A percentile compares a stretch with the other conserved stretches of the same genome.
phyloP scores from a whole-genome alignment of 2,113 vertebrate species.

The Chaenocephalus aceratus region DNA sequence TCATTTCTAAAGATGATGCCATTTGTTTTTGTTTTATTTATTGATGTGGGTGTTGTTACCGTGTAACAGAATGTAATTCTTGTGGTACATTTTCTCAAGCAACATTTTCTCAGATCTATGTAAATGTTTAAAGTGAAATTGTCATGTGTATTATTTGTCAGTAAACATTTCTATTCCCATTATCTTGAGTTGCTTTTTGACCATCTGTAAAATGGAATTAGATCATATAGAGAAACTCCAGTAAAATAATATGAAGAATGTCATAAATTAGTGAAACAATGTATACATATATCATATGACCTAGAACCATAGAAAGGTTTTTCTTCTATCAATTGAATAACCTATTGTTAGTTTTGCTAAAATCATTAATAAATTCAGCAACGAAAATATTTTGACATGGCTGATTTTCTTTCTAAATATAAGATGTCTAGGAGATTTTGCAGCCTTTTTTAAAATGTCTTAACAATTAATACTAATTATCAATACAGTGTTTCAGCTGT shows the following conservation, averaged over 20 bases:
- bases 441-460: no score
- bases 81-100: background rate
- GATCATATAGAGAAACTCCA: no score
- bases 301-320: no score
- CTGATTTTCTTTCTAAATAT: no score
- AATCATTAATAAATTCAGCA: no score
- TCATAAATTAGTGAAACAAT: background rate
- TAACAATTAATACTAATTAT: no score
- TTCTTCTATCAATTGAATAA: no score
- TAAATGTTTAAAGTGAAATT: background rate
- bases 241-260: background rate
- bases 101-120: background rate
- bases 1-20: no score
- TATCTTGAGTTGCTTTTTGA: background rate
- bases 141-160: background rate
- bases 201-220: background rate
- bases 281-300: background rate
- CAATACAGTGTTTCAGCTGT: no score
- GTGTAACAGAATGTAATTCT: background rate
- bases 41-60: background rate
- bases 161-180: background rate
- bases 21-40: background rate
- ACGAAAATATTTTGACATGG: no score
- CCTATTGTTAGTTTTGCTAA: no score
- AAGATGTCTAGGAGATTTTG: no score